Percentiles rank a stretch among this genome's conserved stretches.
phyloP scores from a whole-genome alignment of 2,888 invertebrate species.

The Desoria tigrina region DNA sequence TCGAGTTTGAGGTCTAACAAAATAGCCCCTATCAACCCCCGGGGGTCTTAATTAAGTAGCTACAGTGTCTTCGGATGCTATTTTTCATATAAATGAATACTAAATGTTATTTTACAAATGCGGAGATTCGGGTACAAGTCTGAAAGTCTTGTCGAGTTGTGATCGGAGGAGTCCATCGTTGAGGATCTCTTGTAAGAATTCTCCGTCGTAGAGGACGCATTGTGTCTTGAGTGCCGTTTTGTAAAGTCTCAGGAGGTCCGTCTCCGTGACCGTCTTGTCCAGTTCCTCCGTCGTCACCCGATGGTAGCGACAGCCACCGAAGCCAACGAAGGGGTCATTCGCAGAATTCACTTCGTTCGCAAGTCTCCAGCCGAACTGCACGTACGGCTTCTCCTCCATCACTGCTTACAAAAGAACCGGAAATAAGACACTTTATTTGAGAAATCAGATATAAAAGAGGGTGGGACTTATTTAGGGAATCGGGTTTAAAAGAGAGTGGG shows the following conservation, averaged over 20 bases:
- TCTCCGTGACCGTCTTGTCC: not conserved
- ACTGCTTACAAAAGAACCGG: no score
- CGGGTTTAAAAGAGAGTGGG: no score
- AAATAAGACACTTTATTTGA: no score
- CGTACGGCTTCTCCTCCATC: slow-evolving; percentile 15
- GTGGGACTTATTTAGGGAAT: no score
- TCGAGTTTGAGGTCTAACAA: no score
- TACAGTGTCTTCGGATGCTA: no score
- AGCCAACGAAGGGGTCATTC: slow-evolving; percentile 19
- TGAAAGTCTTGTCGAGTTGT: slow-evolving; percentile 9
- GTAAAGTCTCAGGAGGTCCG: slow-evolving; percentile 1
- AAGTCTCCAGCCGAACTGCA: slow-evolving; percentile 17
- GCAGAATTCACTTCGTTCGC: not conserved
- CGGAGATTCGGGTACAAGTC: not conserved
- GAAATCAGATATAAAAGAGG: no score
- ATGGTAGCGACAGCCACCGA: slow-evolving; percentile 20
- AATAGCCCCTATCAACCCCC: no score
- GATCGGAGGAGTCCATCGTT: not conserved
- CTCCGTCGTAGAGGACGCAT: slow-evolving; percentile 3
- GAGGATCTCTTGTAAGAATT: slow-evolving; percentile 8
- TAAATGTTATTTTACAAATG: slow-evolving; percentile 8
- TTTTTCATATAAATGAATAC: not conserved
- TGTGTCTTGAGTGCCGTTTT: slow-evolving; percentile 20
- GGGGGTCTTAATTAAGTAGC: no score
- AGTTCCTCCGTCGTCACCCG: not conserved